Percentiles rank a stretch among this genome's conserved stretches.
These are phyloP conservation scores for Zaprionus camerounensis DNA, from an alignment of 1,140 invertebrate species.

Conservation along the genomic window DNA sequence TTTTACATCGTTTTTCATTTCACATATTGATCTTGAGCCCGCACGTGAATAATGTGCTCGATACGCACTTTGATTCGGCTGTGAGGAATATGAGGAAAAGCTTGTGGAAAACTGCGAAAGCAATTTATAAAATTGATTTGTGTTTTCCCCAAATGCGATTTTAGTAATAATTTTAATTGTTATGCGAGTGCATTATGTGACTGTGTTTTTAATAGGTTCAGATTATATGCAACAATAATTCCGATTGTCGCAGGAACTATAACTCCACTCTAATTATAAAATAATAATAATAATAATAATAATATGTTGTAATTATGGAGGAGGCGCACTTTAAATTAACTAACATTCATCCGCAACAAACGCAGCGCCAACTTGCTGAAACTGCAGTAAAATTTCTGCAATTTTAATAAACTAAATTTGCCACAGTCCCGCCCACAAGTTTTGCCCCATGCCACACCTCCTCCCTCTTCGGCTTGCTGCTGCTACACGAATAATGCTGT, in stretches of 20 bases:
- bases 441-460: background rate
- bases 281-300: slow-evolving; percentile 1
- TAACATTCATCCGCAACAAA: slow-evolving; percentile 11
- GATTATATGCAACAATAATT: background rate
- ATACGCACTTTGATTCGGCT: no score
- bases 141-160: background rate
- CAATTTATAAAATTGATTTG: background rate
- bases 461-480: background rate
- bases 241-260: background rate
- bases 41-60: no score
- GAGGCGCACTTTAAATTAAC: background rate
- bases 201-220: background rate
- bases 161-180: background rate
- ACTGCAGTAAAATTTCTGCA: slow-evolving; percentile 44
- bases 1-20: no score
- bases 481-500: slow-evolving; percentile 58
- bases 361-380: slow-evolving; percentile 27
- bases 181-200: background rate
- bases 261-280: background rate
- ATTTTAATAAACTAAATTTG: slow-evolving; percentile 69
- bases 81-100: no score
- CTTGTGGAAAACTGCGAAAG: no score
- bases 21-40: no score
- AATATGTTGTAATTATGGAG: background rate
- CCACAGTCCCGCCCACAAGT: background rate